Conservation (phyloP, 2,888 invertebrate species). For the Diarsia mendica region DNA sequence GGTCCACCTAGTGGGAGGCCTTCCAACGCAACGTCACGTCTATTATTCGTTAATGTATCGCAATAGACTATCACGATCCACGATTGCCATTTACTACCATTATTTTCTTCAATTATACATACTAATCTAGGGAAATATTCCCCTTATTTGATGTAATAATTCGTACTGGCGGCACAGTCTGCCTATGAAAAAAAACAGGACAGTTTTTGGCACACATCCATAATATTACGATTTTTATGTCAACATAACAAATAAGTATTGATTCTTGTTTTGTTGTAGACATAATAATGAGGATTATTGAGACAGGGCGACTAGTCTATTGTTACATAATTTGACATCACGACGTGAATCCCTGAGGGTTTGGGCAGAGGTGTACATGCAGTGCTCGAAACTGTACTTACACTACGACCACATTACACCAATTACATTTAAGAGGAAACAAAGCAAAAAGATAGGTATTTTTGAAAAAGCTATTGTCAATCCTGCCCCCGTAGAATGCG, state of each 20-base stretch:
- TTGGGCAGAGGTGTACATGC: background rate
- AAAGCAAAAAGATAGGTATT: too few relatives aligned
- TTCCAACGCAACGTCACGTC: too few relatives aligned
- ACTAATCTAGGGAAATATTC: slow-evolving; percentile 14
- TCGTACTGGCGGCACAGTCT: background rate
- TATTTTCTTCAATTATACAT: background rate
- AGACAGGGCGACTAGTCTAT: background rate
- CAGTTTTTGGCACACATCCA: slow-evolving; percentile 33
- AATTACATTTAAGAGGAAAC: background rate
- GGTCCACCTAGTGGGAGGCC: too few relatives aligned
- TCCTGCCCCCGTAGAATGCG: too few relatives aligned
- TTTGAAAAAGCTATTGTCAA: too few relatives aligned
- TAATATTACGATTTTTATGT: slow-evolving; percentile 29
- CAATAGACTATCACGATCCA: background rate
- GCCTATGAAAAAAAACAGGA: slow-evolving; percentile 26
- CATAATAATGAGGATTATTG: background rate
- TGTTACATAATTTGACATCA: background rate
- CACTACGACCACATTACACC: background rate
- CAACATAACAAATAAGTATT: slow-evolving; percentile 6
- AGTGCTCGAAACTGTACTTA: background rate
- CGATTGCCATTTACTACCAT: background rate
- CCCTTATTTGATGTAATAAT: slow-evolving; percentile 18
- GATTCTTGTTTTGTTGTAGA: slow-evolving; percentile 1
- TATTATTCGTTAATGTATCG: background rate
- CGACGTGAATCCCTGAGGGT: background rate